Evolutionary conservation across 1,140 invertebrate species (phyloP), one percentile per base, ranked within the genome.

Genomic region (Caenorhabditis brenneri): DNA sequence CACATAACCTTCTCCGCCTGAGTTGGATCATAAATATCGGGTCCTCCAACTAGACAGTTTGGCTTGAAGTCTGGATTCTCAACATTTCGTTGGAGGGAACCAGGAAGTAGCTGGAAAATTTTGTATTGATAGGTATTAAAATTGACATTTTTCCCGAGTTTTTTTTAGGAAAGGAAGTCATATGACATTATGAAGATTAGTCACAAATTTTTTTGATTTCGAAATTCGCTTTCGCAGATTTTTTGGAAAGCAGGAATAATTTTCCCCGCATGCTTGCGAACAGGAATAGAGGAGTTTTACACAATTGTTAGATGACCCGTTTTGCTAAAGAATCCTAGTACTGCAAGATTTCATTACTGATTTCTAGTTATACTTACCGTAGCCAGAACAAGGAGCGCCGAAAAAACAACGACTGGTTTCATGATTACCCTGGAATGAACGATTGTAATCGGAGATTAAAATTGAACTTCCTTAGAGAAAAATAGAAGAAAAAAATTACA

Each of bases 61-160:
- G 81, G 58, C 15, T 36, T 24, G 39, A 82, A 82, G 24, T 82
- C 81, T n/a, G 65, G 65, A n/a, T 74, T 74, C n/a, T 74, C 65
- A 16, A 74, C 65, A 22, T 74, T 74, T 42, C 65, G 65, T 42
- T 74, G 65, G 0, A 24, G 12, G 0, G 65, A 24, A 10, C 10
- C 36, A 9, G 65, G 65, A 2, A 74, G 65, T 16, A 74, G 22
- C 65, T 74, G 65, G 10, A 65, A 10, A 2, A 55, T 27, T 27
- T 22, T 5, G 0, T 7, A 22, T 55, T 1, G 22, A 27, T 9
- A 29, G 2, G 24, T 27, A 22, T 27, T 4, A 1, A 27, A 55
- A 4, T 24, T 7, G 0, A 15, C 24, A 29, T 12, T 29, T 27
- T 0, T 55, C 7, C 6, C 15, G 49, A 46, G 9, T 46, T 16